phyloP scores from a whole-genome alignment of 2,113 vertebrate genomes.

The Gobiocypris rarus region DNA sequence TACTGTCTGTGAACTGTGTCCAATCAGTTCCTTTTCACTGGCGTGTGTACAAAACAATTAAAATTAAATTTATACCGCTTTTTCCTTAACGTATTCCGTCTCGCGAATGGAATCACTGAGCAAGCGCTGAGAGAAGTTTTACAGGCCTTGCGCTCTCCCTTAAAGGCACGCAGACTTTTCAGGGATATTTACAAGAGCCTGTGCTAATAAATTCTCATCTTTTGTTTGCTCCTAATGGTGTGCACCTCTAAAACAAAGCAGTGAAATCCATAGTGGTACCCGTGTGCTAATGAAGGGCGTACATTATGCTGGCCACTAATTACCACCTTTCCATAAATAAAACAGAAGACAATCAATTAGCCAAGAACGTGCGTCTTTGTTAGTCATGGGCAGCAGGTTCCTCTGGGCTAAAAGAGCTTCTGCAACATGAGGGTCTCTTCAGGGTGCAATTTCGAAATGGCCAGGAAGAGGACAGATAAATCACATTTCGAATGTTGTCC shows the following conservation, averaged over 20 bases:
- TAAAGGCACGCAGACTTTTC: constrained; percentile 82
- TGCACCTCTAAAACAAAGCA: constrained; percentile 79
- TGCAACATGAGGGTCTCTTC: constrained; percentile 67
- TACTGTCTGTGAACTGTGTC: constrained; percentile 99
- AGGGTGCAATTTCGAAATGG: constrained; percentile 67
- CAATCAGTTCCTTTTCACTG: constrained; percentile 99
- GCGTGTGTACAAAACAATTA: constrained; percentile 99
- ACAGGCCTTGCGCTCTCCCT: constrained; percentile 84
- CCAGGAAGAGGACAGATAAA: constrained; percentile 68
- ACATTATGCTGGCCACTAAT: constrained; percentile 82
- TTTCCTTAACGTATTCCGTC: constrained; percentile 95
- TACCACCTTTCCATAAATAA: constrained; percentile 81
- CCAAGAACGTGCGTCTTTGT: constrained; percentile 72
- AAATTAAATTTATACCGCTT: constrained; percentile 98
- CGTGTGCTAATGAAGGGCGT: constrained; percentile 82
- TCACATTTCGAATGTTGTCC: constrained; percentile 68
- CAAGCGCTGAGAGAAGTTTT: constrained; percentile 91
- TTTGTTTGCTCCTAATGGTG: constrained; percentile 81
- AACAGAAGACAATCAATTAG: constrained; percentile 84
- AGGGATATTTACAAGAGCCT: constrained; percentile 78
- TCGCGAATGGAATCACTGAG: constrained; percentile 93
- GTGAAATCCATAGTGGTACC: constrained; percentile 77
- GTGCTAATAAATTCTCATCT: constrained; percentile 79
- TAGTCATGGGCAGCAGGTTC: constrained; percentile 71
- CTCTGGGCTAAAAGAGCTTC: constrained; percentile 65